Conservation (phyloP, 2,888 invertebrate genomes). For the Pediacus dermestoides region DNA sequence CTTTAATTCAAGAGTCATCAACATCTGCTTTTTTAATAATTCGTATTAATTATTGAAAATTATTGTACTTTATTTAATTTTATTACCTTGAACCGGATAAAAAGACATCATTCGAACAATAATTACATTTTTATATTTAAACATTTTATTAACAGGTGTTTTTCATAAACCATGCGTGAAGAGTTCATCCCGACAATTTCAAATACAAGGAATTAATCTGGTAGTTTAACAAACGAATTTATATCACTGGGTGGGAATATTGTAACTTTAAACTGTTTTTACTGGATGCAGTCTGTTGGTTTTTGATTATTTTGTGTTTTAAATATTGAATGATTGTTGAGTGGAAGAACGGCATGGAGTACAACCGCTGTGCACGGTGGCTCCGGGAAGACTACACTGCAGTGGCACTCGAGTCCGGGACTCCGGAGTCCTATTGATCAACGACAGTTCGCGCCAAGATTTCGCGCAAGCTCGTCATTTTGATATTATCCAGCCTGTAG, state of each 20-base stretch:
- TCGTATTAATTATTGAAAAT: slow-evolving; percentile 8
- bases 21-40: no score
- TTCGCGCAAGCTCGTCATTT: slow-evolving; percentile 32
- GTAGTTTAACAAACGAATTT: no score
- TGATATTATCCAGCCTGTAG: slow-evolving; percentile 1
- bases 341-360: slow-evolving; percentile 32
- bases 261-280: slow-evolving; percentile 7
- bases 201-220: no score
- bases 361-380: slow-evolving; percentile 36
- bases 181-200: slow-evolving; percentile 1
- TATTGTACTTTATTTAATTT: no score
- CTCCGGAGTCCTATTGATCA: slow-evolving; percentile 40
- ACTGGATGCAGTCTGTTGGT: slow-evolving; percentile 8
- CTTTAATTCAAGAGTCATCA: no score
- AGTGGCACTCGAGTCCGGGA: slow-evolving; percentile 41
- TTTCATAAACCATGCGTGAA: slow-evolving; percentile 1
- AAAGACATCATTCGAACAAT: no score
- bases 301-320: slow-evolving; percentile 22
- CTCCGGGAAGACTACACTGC: slow-evolving; percentile 44
- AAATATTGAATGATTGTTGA: slow-evolving; percentile 24
- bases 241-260: no score
- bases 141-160: slow-evolving; percentile 7
- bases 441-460: slow-evolving; percentile 40
- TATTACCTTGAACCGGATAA: no score
- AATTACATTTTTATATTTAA: no score